A percentile compares a stretch with the other conserved stretches of the same genome.
Conservation (phyloP, 2,888 invertebrate genomes). For the Digitonthophagus gazella region DNA sequence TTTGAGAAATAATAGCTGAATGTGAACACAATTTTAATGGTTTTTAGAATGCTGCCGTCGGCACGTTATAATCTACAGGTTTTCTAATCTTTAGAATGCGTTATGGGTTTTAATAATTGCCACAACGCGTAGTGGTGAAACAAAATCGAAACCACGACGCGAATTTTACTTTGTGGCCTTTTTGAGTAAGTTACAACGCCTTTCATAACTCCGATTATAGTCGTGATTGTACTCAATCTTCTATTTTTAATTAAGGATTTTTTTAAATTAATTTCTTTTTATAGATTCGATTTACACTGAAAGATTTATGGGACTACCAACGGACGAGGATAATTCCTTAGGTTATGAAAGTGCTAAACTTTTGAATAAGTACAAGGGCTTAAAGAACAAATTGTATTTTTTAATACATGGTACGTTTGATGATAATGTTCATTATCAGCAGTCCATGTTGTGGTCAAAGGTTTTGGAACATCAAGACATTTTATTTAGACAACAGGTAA, state of each 20-base stretch:
- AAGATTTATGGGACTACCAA: conserved; percentile 90
- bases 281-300: conserved; percentile 96
- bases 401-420: conserved; percentile 93
- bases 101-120: no score
- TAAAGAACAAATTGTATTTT: conserved; percentile 75
- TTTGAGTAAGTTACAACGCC: no score
- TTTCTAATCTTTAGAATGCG: no score
- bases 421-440: conserved; percentile 97
- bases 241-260: not conserved
- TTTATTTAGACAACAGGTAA: conserved; percentile 88
- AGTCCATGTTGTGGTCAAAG: conserved; percentile 88
- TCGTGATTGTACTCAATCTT: not conserved
- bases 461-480: conserved; percentile 82
- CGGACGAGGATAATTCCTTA: conserved; percentile 62
- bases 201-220: no score
- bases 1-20: no score
- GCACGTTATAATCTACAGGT: no score
- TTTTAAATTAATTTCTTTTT: conserved; percentile 30
- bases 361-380: conserved; percentile 61
- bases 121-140: no score
- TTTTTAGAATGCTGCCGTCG: no score
- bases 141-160: no score
- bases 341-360: conserved; percentile 79
- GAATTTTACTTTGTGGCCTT: no score
- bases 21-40: no score